These are phyloP conservation scores for Fistularia tabacaria DNA, from an alignment of 2,797 vertebrate genomes.

Conservation along the genomic window DNA sequence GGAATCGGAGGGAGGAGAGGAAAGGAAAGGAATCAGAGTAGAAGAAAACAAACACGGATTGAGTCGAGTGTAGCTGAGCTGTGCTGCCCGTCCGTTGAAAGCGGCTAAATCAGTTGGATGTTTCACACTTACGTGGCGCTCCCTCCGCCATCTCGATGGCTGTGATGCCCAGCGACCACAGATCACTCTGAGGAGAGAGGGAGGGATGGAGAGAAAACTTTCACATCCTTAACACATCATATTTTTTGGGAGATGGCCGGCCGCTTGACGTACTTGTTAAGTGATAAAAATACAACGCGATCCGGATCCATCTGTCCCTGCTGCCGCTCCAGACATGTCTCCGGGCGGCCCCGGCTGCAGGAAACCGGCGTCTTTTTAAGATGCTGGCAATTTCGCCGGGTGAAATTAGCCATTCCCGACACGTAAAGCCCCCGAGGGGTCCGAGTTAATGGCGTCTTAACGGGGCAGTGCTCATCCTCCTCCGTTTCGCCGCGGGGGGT, in stretches of 20 bases:
- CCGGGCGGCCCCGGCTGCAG: too few species aligned
- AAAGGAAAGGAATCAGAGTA: neutral
- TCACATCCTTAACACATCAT: conserved; percentile 31
- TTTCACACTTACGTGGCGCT: conserved; percentile 88
- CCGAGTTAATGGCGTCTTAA: too few species aligned
- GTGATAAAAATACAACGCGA: conserved; percentile 30
- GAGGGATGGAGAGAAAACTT: conserved; percentile 16
- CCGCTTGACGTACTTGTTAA: conserved; percentile 35
- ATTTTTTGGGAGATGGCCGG: conserved; percentile 1
- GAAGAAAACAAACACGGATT: neutral
- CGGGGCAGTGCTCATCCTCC: too few species aligned
- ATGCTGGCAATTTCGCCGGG: too few species aligned
- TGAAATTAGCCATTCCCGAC: too few species aligned
- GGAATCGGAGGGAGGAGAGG: neutral
- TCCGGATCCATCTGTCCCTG: conserved; percentile 24
- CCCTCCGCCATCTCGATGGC: conserved; percentile 98
- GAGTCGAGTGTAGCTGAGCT: too few species aligned
- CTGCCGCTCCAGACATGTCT: neutral
- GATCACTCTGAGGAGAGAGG: conserved; percentile 82
- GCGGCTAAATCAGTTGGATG: neutral
- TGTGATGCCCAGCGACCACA: conserved; percentile 97
- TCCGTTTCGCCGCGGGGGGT: too few species aligned
- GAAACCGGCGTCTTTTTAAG: too few species aligned
- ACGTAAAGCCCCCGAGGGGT: too few species aligned
- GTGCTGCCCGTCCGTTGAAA: neutral